A percentile compares a stretch with the other conserved stretches of the same genome.
Evolutionary conservation across 2,113 vertebrate species (phyloP).

Genomic region (Pagrus major): DNA sequence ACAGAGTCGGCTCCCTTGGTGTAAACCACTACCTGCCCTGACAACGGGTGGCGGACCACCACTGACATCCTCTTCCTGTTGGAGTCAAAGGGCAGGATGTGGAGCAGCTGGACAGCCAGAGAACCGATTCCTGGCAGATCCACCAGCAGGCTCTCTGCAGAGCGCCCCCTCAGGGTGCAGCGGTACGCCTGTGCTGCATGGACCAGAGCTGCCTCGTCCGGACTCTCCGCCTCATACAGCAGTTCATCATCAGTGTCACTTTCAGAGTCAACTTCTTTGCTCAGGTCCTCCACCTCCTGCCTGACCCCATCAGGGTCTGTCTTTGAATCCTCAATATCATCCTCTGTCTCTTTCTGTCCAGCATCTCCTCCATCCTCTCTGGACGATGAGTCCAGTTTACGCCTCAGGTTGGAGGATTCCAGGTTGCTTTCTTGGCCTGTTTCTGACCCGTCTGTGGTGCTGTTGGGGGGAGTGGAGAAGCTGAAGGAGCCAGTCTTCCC

Average conservation of each 20-base stretch:
- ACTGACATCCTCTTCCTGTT: constrained; percentile 95
- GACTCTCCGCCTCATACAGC: constrained; percentile 94
- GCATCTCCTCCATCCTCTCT: constrained; percentile 14
- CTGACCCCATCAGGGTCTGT: not conserved
- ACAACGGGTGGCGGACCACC: constrained; percentile 92
- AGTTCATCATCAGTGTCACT: constrained; percentile 84
- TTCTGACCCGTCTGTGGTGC: not conserved
- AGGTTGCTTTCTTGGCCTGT: not conserved
- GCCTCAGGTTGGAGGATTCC: not conserved
- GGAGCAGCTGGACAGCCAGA: constrained; percentile 88
- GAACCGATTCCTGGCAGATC: constrained; percentile 87
- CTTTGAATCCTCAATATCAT: not conserved
- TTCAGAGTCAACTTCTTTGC: constrained; percentile 82
- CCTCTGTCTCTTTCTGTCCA: not conserved
- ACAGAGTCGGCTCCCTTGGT: constrained; percentile 94
- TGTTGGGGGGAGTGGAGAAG: constrained; percentile 23
- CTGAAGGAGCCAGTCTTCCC: constrained; percentile 77
- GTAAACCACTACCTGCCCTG: constrained; percentile 90
- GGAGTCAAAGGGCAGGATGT: constrained; percentile 93
- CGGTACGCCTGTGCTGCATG: constrained; percentile 90
- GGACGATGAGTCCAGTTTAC: not conserved
- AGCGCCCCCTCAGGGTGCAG: constrained; percentile 90
- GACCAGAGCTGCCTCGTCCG: constrained; percentile 94
- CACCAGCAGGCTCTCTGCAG: constrained; percentile 88
- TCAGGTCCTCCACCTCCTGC: constrained; percentile 21